These are phyloP conservation scores for Nematolebias whitei DNA, from an alignment of 2,113 vertebrate genomes.

Conservation along the genomic window DNA sequence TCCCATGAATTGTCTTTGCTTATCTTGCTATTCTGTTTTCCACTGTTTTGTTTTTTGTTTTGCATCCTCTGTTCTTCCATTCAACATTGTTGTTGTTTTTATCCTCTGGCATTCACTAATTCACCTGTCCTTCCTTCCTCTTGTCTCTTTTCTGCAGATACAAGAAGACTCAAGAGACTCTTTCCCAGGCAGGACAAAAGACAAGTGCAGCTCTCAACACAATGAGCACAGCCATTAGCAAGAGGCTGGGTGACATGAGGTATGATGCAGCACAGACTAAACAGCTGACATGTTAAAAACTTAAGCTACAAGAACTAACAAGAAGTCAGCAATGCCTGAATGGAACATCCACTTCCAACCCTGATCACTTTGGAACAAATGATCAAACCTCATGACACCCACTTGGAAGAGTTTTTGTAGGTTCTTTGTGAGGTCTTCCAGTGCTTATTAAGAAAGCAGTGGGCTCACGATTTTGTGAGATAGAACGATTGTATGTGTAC, in stretches of 20 bases:
- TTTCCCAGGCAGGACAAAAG: constrained; percentile 94
- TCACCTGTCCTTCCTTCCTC: not conserved
- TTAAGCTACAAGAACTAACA: not conserved
- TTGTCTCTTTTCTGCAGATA: constrained; percentile 80
- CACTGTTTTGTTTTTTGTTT: not conserved
- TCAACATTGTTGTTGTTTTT: not conserved
- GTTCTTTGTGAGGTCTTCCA: too few species aligned
- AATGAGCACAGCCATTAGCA: constrained; percentile 88
- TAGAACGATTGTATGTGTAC: too few species aligned
- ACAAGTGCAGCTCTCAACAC: constrained; percentile 91
- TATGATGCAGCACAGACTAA: constrained; percentile 51
- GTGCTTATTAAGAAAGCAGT: too few species aligned
- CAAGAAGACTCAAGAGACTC: constrained; percentile 97
- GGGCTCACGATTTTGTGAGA: too few species aligned
- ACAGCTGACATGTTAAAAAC: not conserved
- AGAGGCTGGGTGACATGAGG: constrained; percentile 96
- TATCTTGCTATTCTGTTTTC: too few species aligned
- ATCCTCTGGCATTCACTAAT: not conserved
- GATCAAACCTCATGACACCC: too few species aligned
- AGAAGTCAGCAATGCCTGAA: not conserved
- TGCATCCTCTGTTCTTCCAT: not conserved
- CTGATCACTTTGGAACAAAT: too few species aligned
- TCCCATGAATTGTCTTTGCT: too few species aligned
- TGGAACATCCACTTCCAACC: not conserved
- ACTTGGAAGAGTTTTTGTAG: too few species aligned